Percentiles rank a stretch among this genome's conserved stretches.
These are phyloP conservation scores for Zophobas atratus DNA, from an alignment of 1,140 invertebrate genomes.

Conservation along the genomic window DNA sequence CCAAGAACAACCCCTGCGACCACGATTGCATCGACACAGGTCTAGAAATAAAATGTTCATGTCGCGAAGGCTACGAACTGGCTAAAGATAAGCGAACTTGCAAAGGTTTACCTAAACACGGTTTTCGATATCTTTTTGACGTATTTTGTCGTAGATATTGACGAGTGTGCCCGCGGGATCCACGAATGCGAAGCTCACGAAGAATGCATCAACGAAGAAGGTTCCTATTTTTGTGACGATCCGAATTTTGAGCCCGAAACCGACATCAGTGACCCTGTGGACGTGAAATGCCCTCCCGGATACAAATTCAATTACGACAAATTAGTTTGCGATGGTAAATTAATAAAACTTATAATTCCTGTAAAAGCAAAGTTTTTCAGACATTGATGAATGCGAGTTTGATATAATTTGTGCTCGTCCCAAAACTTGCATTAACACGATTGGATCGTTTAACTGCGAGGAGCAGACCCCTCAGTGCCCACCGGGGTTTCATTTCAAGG, in stretches of 20 bases:
- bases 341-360: conserved; percentile 28
- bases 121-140: not conserved
- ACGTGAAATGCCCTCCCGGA: conserved; percentile 73
- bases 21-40: conserved; percentile 78
- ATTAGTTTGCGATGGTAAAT: conserved; percentile 79
- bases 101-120: conserved; percentile 61
- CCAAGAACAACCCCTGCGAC: conserved; percentile 76
- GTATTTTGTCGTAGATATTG: conserved; percentile 64
- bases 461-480: conserved; percentile 72
- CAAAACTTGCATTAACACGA: conserved; percentile 76
- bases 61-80: conserved; percentile 79
- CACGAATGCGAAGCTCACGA: conserved; percentile 71
- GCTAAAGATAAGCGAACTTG: conserved; percentile 79
- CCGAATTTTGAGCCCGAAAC: conserved; percentile 46
- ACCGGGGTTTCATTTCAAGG: conserved; percentile 74
- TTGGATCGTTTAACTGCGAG: conserved; percentile 79
- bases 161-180: conserved; percentile 80
- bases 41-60: conserved; percentile 75
- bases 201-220: conserved; percentile 64
- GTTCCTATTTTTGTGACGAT: conserved; percentile 60
- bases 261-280: conserved; percentile 51
- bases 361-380: conserved; percentile 65
- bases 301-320: conserved; percentile 75
- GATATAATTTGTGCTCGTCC: conserved; percentile 69
- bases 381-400: conserved; percentile 78